Conservation (phyloP, 2,113 vertebrate species). For the Boulengerochromis microlepis region DNA sequence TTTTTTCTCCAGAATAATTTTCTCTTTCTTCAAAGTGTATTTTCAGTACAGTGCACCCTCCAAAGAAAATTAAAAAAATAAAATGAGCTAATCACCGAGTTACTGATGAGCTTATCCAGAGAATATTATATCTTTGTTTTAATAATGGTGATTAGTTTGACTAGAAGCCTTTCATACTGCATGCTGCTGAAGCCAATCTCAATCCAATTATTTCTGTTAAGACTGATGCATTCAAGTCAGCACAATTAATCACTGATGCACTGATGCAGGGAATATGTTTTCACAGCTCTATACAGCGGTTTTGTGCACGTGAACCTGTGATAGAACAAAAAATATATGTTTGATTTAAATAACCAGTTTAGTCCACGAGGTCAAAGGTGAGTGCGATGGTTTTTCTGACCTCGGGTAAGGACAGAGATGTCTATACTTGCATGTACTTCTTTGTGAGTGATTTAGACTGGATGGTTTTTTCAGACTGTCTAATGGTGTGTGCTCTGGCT, state of each 20-base stretch:
- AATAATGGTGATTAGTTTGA: not conserved
- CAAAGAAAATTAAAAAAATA: not conserved
- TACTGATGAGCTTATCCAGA: not conserved
- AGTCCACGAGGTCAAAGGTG: not conserved
- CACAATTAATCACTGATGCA: not conserved
- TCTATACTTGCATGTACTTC: not conserved
- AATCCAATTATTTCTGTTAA: conserved; percentile 1
- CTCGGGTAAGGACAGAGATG: not conserved
- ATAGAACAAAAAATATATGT: not conserved
- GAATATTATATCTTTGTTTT: not conserved
- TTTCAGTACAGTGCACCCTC: not conserved
- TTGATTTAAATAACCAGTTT: not conserved
- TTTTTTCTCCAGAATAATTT: not conserved
- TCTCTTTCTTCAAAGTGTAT: not conserved
- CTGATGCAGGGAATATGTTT: not conserved
- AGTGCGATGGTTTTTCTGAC: not conserved
- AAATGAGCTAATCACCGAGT: not conserved
- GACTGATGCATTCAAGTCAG: not conserved
- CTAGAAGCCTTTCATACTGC: not conserved
- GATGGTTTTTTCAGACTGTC: not conserved
- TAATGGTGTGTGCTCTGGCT: not conserved
- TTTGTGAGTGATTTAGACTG: not conserved
- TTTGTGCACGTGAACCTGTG: not conserved
- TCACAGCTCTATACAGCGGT: not conserved
- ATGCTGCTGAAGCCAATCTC: not conserved